Evolutionary conservation across 1,140 invertebrate species (phyloP).

Genomic region (Neodiprion virginianus): DNA sequence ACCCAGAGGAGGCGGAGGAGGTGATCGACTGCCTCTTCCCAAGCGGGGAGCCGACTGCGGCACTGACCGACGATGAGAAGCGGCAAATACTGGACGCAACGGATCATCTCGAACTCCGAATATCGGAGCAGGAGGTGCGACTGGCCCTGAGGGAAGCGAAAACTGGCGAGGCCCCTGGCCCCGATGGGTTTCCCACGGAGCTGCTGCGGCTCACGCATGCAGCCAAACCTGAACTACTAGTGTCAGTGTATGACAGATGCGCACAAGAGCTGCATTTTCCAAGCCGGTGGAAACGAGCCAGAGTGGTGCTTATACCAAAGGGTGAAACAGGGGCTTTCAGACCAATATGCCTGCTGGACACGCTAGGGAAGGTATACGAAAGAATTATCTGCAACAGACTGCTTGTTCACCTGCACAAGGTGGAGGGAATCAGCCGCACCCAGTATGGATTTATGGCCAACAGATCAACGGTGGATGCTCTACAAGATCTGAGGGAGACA

Average conservation of each 20-base stretch:
- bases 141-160: conserved; percentile 17
- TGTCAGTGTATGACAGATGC: conserved; percentile 26
- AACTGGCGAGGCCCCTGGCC: conserved; percentile 30
- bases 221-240: conserved; percentile 14
- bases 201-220: conserved; percentile 14
- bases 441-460: conserved; percentile 48
- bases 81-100: background rate
- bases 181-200: conserved; percentile 26
- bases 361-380: conserved; percentile 34
- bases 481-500: conserved; percentile 27
- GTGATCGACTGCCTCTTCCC: background rate
- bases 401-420: conserved; percentile 18
- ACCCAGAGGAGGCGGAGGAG: background rate
- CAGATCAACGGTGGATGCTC: conserved; percentile 43
- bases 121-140: conserved; percentile 23
- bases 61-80: background rate
- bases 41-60: background rate
- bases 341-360: conserved; percentile 38
- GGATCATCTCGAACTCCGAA: conserved; percentile 15
- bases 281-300: conserved; percentile 25
- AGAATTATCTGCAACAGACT: conserved; percentile 28
- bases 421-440: conserved; percentile 24
- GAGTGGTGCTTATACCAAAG: conserved; percentile 27
- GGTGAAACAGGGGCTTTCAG: conserved; percentile 29
- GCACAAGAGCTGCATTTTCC: conserved; percentile 21